phyloP scores from a whole-genome alignment of 2,113 vertebrate species.

The Balaeniceps rex region DNA sequence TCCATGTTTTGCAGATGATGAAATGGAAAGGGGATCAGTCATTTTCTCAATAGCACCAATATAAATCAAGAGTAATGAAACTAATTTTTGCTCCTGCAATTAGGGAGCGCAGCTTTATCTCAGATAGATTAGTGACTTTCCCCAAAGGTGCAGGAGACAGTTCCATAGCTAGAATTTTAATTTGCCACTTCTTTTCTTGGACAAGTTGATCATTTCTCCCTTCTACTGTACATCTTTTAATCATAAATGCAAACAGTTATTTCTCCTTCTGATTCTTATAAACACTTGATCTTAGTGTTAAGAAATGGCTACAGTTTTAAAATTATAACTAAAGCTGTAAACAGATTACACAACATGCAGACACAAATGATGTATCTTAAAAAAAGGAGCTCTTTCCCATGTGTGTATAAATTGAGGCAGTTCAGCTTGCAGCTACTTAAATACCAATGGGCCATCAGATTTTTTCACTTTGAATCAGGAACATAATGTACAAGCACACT shows the following conservation, averaged over 20 bases:
- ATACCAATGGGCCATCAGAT: not conserved
- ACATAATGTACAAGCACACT: not conserved
- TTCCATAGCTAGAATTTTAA: not conserved
- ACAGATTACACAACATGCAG: not conserved
- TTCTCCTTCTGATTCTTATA: not conserved
- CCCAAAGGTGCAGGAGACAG: not conserved
- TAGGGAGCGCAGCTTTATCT: not conserved
- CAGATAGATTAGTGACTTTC: not conserved
- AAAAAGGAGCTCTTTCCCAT: not conserved
- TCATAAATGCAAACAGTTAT: not conserved
- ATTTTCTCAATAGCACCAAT: not conserved
- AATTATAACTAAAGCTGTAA: not conserved
- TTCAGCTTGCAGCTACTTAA: slow-evolving; percentile 21
- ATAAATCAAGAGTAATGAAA: not conserved
- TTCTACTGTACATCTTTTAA: not conserved
- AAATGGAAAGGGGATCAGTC: not conserved
- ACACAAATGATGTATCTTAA: not conserved
- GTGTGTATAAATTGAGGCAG: not conserved
- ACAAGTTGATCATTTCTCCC: not conserved
- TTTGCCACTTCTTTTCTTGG: not conserved
- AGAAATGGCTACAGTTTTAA: not conserved
- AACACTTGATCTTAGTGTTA: not conserved
- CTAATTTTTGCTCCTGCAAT: not conserved
- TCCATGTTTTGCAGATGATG: not conserved
- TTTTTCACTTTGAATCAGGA: slow-evolving; percentile 18